Conservation (phyloP, 2,113 vertebrate species). For the Antigone vipio region DNA sequence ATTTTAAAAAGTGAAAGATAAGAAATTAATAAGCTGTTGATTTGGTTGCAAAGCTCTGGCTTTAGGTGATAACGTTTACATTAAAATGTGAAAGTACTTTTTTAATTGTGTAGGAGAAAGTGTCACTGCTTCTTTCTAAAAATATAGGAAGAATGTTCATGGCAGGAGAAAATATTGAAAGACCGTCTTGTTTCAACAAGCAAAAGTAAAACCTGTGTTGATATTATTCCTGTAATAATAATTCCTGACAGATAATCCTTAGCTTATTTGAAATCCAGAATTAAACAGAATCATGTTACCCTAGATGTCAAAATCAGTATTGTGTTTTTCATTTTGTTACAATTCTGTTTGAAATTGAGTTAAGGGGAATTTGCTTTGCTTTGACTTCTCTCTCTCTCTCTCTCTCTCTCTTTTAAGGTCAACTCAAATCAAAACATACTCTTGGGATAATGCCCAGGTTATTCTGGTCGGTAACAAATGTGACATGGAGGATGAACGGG, state of each 20-base stretch:
- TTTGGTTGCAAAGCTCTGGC: background rate
- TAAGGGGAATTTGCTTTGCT: background rate
- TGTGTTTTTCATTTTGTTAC: background rate
- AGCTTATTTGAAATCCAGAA: background rate
- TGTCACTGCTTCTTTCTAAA: background rate
- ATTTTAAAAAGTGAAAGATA: background rate
- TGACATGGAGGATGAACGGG: slow-evolving; percentile 96
- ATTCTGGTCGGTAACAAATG: slow-evolving; percentile 96
- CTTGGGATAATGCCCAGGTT: slow-evolving; percentile 98
- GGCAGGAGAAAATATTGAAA: background rate
- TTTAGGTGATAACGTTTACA: background rate
- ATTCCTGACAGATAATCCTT: background rate
- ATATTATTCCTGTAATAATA: background rate
- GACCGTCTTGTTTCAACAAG: background rate
- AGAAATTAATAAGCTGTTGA: background rate
- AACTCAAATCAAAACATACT: slow-evolving; percentile 98
- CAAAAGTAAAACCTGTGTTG: background rate
- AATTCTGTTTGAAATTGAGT: background rate
- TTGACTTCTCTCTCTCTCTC: slow-evolving; percentile 20
- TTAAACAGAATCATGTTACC: background rate
- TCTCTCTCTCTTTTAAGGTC: slow-evolving; percentile 80
- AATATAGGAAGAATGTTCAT: background rate
- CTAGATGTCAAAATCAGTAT: background rate
- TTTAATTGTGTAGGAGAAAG: background rate
- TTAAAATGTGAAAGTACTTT: background rate